Percentiles rank a stretch among this genome's conserved stretches.
Evolutionary conservation across 1,140 invertebrate species (phyloP).

Genomic region (Drosophila jambulina): DNA sequence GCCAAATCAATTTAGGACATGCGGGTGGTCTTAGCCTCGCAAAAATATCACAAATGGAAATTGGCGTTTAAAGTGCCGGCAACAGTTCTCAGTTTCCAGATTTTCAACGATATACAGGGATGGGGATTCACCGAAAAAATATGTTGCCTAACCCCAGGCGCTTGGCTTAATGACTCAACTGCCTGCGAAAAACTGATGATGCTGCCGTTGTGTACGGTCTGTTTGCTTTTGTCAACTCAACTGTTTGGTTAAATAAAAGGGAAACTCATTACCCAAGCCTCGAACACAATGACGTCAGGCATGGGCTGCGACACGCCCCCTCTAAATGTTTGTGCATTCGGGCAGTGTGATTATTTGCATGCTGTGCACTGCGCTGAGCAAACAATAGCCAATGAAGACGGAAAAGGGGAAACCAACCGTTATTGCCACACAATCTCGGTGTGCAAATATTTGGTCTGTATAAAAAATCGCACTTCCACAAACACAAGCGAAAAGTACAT

Average conservation of each 20-base stretch:
- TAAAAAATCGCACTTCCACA: conserved; percentile 48
- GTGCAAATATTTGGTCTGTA: conserved; percentile 68
- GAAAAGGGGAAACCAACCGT: conserved; percentile 32
- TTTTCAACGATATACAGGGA: neutral
- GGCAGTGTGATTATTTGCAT: conserved; percentile 63
- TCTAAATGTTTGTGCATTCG: conserved; percentile 59
- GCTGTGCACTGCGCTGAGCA: conserved; percentile 36
- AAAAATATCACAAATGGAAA: conserved; percentile 50
- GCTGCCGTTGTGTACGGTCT: conserved; percentile 25
- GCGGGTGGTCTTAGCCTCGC: conserved; percentile 10
- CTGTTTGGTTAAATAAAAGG: conserved; percentile 38
- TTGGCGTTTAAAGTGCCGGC: conserved; percentile 29
- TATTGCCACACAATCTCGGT: conserved; percentile 70
- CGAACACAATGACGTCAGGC: conserved; percentile 45
- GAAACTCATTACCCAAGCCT: conserved; percentile 51
- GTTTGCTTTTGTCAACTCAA: conserved; percentile 38
- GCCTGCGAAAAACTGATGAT: conserved; percentile 23
- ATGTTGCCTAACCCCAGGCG: conserved; percentile 49
- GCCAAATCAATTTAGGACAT: conserved; percentile 69
- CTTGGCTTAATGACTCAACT: conserved; percentile 38
- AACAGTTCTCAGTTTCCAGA: conserved; percentile 9
- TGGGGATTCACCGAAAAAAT: conserved; percentile 1
- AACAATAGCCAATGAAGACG: conserved; percentile 27
- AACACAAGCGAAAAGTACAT: conserved; percentile 15
- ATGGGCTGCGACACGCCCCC: conserved; percentile 1